Evolutionary conservation across 2,113 vertebrate species (phyloP).

Genomic region (Epinephelus moara): DNA sequence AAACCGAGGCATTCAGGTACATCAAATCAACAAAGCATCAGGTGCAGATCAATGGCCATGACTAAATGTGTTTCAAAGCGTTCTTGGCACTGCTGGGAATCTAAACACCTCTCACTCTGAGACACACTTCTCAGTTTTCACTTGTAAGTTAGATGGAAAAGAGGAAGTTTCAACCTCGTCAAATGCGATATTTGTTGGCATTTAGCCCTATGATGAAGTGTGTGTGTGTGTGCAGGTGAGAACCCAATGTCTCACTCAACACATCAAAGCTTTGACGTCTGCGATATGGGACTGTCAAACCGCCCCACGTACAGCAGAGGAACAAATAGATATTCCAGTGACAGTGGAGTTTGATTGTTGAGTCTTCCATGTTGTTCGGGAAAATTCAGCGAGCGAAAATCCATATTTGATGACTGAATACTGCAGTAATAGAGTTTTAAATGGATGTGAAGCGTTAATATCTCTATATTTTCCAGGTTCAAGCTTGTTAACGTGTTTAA

Average conservation of each 20-base stretch:
- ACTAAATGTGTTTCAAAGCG: conserved; percentile 30
- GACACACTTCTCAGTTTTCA: not conserved
- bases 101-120: not conserved
- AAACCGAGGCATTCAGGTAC: conserved; percentile 42
- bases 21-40: conserved; percentile 55
- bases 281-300: not conserved
- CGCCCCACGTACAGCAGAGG: not conserved
- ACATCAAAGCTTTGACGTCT: conserved; percentile 14
- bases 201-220: not conserved
- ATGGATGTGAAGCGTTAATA: not conserved
- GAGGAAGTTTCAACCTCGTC: not conserved
- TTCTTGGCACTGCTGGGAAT: conserved; percentile 11
- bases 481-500: not conserved
- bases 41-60: conserved; percentile 51
- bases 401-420: not conserved
- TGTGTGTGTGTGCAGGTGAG: conserved; percentile 17
- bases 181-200: not conserved
- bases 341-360: conserved; percentile 6
- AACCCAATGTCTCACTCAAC: not conserved
- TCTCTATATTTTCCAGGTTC: not conserved
- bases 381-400: not conserved
- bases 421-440: not conserved
- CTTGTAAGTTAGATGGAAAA: not conserved
- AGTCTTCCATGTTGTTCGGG: not conserved
- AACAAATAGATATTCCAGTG: not conserved